phyloP scores from a whole-genome alignment of 2,113 vertebrate species.

The Ondatra zibethicus region DNA sequence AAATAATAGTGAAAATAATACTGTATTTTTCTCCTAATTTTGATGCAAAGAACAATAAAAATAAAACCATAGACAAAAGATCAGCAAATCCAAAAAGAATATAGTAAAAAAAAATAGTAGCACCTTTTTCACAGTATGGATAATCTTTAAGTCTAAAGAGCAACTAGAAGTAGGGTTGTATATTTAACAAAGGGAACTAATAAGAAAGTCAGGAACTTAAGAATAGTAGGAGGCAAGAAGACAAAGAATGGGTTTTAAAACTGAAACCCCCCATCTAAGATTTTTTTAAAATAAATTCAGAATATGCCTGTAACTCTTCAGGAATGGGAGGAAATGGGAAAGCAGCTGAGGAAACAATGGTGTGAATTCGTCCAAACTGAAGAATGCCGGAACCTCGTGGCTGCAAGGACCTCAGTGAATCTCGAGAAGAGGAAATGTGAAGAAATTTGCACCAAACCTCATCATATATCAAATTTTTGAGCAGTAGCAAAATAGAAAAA shows the following conservation, averaged over 20 bases:
- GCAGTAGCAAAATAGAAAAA: background rate
- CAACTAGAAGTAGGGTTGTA: background rate
- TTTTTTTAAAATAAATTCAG: background rate
- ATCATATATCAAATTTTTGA: background rate
- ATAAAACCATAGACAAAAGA: background rate
- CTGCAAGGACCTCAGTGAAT: background rate
- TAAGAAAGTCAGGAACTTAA: background rate
- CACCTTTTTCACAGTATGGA: background rate
- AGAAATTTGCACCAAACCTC: background rate
- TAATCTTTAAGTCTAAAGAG: background rate
- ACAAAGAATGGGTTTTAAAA: background rate
- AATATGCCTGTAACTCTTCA: background rate
- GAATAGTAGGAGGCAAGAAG: background rate
- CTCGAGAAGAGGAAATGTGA: background rate
- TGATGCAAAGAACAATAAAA: background rate
- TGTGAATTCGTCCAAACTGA: background rate
- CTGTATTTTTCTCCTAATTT: background rate
- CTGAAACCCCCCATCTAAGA: background rate
- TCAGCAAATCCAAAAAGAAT: background rate
- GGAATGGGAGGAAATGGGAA: background rate
- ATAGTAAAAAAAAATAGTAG: background rate
- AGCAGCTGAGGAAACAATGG: background rate
- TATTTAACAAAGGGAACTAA: background rate
- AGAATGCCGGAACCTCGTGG: background rate
- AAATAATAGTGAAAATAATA: background rate